Evolutionary conservation across 1,140 invertebrate species (phyloP), one percentile per base, ranked within the genome.

Genomic region (Asobara japonica): DNA sequence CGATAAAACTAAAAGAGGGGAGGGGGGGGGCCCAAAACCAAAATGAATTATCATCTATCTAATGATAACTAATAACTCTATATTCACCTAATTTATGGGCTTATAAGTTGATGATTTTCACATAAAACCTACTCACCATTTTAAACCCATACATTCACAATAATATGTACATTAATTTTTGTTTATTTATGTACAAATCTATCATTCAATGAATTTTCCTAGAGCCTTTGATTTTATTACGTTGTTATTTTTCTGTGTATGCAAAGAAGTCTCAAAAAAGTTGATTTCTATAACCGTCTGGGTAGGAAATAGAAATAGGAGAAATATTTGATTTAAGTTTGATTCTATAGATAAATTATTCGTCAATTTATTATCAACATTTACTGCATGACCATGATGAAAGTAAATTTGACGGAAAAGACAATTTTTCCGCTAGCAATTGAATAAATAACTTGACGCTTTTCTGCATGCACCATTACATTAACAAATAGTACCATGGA

Each of bases 61-160:
- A 68, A 62, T 16, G 13, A 29, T 38, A 62, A 67, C n/a, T 33
- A 38, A 36, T 68, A 36, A 29, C 18, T 31, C 41, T 68, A 68
- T 29, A 27, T 48, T 48, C 29, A 51, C 5, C 31, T 66, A 66
- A 25, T 31, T 22, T 51, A 51, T 22, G 11, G 69, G 18, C 10
- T 25, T 4, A 22, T 6, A 4, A 18, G n/a, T 13, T 56, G 22
- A 56, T 56, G 51, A 56, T 25, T 56, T 45, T 31, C 45, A n/a
- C 56, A 60, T 75, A 75, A 71, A 72, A 62, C 72, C 66, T 66
- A 72, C 31, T 72, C 64, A 38, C 78, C 82, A 79, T 82, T 60
- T 76, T 80, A 83, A 81, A 78, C 79, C 79, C 72, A 82, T 79
- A 85, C 80, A 84, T 75, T 79, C 73, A 82, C 65, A 77, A 77